phyloP scores from a whole-genome alignment of 2,888 invertebrate genomes.

The Fissipunctia ypsillon region DNA sequence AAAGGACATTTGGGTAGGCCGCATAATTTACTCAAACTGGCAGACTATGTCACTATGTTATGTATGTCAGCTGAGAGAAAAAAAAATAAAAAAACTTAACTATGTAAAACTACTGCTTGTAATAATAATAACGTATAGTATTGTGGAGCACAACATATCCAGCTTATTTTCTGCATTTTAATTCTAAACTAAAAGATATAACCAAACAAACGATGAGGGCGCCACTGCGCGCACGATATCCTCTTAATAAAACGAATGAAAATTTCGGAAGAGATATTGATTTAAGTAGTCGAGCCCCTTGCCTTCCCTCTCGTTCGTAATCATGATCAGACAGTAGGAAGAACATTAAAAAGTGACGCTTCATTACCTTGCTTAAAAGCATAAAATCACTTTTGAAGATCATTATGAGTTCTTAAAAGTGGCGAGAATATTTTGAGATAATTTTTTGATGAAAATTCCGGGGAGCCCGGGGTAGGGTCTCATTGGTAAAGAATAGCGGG shows the following conservation, averaged over 20 bases:
- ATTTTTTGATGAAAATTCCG: slow-evolving; percentile 46
- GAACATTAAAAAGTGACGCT: slow-evolving; percentile 61
- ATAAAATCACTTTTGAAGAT: slow-evolving; percentile 59
- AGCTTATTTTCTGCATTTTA: too few species aligned
- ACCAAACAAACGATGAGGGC: too few species aligned
- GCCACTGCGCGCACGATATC: too few species aligned
- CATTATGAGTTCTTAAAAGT: slow-evolving; percentile 54
- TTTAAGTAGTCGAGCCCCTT: slow-evolving; percentile 23
- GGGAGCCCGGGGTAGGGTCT: neutral
- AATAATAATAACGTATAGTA: too few species aligned
- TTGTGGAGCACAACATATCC: too few species aligned
- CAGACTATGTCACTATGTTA: too few species aligned
- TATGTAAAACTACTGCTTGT: too few species aligned
- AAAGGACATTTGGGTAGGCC: too few species aligned
- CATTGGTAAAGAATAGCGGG: neutral
- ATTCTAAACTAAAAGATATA: too few species aligned
- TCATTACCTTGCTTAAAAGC: slow-evolving; percentile 59
- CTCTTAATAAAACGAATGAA: slow-evolving; percentile 21
- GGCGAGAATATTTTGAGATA: slow-evolving; percentile 44
- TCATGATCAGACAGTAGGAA: slow-evolving; percentile 17
- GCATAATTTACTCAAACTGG: too few species aligned
- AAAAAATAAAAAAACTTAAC: too few species aligned
- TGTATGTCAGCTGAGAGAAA: too few species aligned
- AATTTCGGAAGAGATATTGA: slow-evolving; percentile 32
- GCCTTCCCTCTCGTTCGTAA: slow-evolving; percentile 16